A percentile compares a stretch with the other conserved stretches of the same genome.
Evolutionary conservation across 2,888 invertebrate species (phyloP).

Genomic region (Agrochola litura): DNA sequence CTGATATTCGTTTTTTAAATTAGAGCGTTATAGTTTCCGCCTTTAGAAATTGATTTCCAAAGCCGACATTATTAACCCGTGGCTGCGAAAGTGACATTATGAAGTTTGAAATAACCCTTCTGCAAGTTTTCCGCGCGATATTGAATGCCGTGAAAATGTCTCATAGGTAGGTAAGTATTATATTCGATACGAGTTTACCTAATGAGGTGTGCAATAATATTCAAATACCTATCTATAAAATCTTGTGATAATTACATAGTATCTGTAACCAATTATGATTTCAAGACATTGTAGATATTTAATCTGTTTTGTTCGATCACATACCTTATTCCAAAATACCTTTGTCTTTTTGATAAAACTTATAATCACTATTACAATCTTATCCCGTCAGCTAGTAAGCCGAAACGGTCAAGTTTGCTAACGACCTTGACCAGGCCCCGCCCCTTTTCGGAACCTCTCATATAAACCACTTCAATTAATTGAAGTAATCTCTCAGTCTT

Average conservation of each 20-base stretch:
- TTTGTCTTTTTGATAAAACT: constrained; percentile 7
- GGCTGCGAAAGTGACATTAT: constrained; percentile 35
- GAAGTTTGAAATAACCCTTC: constrained; percentile 44
- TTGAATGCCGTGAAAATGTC: constrained; percentile 33
- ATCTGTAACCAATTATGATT: background rate
- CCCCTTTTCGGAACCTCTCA: background rate
- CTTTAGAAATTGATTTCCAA: constrained; percentile 47
- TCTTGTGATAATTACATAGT: background rate
- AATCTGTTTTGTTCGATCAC: background rate
- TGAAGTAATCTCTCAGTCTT: constrained; percentile 42
- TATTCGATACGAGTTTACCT: background rate
- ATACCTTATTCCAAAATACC: no score
- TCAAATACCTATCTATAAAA: background rate
- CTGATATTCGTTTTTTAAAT: constrained; percentile 15
- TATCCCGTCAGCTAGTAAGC: no score
- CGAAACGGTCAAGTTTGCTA: no score
- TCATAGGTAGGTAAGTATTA: background rate
- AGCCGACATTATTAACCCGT: constrained; percentile 37
- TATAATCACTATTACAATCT: background rate
- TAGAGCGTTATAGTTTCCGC: constrained; percentile 24
- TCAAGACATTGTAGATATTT: background rate
- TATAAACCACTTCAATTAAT: constrained; percentile 40
- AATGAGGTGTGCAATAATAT: constrained; percentile 12
- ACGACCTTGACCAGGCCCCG: no score
- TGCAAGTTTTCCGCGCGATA: constrained; percentile 36